Evolutionary conservation across 2,113 vertebrate species (phyloP).

Genomic region (Campylorhamphus procurvoides): DNA sequence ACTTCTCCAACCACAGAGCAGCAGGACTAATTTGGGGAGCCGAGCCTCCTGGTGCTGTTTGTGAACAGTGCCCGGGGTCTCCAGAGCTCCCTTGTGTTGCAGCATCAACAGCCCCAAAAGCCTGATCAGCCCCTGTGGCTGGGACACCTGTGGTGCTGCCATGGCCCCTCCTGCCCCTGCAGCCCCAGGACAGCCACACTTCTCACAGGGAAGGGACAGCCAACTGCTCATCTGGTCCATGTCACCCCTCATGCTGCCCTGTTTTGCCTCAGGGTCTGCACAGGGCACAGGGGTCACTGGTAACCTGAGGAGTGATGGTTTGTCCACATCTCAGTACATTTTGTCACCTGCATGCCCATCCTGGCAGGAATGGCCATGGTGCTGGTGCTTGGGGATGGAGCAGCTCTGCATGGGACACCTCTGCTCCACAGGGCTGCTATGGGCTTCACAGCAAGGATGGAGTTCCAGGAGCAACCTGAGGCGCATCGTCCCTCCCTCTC

Average conservation of each 20-base stretch:
- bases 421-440: background rate
- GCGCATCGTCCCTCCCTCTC: background rate
- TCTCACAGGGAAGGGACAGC: background rate
- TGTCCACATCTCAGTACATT: background rate
- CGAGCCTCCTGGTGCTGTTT: background rate
- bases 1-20: background rate
- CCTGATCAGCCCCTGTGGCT: background rate
- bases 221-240: fast-evolving
- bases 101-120: background rate
- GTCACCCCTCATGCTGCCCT: background rate
- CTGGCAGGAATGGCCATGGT: background rate
- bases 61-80: fast-evolving
- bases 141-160: background rate
- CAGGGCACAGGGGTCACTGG: fast-evolving
- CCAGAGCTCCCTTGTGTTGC: background rate
- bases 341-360: fast-evolving
- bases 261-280: fast-evolving
- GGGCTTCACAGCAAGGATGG: background rate
- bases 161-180: background rate
- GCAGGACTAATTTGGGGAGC: fast-evolving
- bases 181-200: background rate
- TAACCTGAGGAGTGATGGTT: background rate
- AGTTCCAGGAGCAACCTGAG: background rate
- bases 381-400: background rate
- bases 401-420: background rate